Base-by-base conservation (phyloP, 2,113 vertebrate genomes). In the Girardinichthys multiradiatus region DNA sequence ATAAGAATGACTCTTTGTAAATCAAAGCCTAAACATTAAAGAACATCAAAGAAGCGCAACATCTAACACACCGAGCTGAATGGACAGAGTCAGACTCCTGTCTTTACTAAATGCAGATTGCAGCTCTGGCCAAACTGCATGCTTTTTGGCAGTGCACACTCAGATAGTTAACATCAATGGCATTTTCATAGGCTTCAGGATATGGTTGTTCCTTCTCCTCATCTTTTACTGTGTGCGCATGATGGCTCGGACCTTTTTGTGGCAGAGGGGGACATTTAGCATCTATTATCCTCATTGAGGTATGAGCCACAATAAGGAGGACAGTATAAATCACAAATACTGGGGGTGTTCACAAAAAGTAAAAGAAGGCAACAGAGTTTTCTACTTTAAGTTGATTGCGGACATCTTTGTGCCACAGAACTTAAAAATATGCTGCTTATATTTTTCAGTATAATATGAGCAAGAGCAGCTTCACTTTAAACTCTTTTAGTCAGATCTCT, bases 221-320 rank as follows among this genome's bases (percentile, higher is more conserved):
- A 27, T 85, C 77, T 83, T 89, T 89, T 83, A 89, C 70, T 69
- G 86, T 11, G 86, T 89, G 88, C 31, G 74, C 73, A 77, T 90
- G 90, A 91, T 48, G 79, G 57, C 33, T 27, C 0, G 24, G 89
- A 90, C 89, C 28, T 82, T 89, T 93, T 92, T 82, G 90, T 64
- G 58, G 86, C 81, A 64, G 63, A 84, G 75, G 29, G 35, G 70
- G 82, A 86, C 86, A 72, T 86, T 88, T 71, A 82, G 72, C 76
- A 77, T 82, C 84, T 72, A 71, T 85, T 86, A 79, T 81, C 84
- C 87, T 76, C 65, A 85, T 74, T 87, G 83, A 91, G 86, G 84
- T 87, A 86, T 80, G 90, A 91, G 79, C 65, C 62, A 30, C 60
- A 72, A 69, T 48, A 71, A 67, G 69, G 76, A 29, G 76, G 35